A percentile compares a stretch with the other conserved stretches of the same genome.
Conservation (phyloP, 2,888 invertebrate genomes). For the Coelopa pilipes region DNA sequence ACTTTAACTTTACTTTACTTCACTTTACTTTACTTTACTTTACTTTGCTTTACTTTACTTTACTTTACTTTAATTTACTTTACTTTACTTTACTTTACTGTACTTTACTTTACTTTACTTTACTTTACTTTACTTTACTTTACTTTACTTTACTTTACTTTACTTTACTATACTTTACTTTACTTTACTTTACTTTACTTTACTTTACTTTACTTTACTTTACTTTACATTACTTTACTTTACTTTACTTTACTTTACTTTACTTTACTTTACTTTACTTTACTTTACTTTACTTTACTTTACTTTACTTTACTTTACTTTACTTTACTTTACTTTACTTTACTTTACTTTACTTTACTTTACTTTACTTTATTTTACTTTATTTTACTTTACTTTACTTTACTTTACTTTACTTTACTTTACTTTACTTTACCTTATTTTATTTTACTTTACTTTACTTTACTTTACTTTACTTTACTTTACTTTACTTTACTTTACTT, state of each 20-base stretch:
- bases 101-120: too few species aligned
- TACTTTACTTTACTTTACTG: too few species aligned
- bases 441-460: slow-evolving; percentile 32
- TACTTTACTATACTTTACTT: slow-evolving; percentile 38
- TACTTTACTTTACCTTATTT: slow-evolving; percentile 35
- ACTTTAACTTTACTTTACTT: slow-evolving; percentile 36
- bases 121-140: slow-evolving; percentile 37
- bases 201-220: slow-evolving; percentile 36
- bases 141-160: slow-evolving; percentile 37
- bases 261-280: slow-evolving; percentile 36
- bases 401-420: slow-evolving; percentile 33
- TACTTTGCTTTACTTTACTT: slow-evolving; percentile 36
- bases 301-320: slow-evolving; percentile 37
- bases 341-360: slow-evolving; percentile 30
- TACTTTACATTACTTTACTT: slow-evolving; percentile 37
- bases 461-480: slow-evolving; percentile 14
- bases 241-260: slow-evolving; percentile 38
- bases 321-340: slow-evolving; percentile 35
- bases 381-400: slow-evolving; percentile 31
- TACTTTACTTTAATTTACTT: too few species aligned
- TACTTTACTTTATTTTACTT: slow-evolving; percentile 27
- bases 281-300: slow-evolving; percentile 36
- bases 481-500: not conserved
- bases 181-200: slow-evolving; percentile 36
- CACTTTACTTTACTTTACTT: slow-evolving; percentile 35